Evolutionary conservation across 1,140 invertebrate species (phyloP).

Genomic region (Caenorhabditis remanei): DNA sequence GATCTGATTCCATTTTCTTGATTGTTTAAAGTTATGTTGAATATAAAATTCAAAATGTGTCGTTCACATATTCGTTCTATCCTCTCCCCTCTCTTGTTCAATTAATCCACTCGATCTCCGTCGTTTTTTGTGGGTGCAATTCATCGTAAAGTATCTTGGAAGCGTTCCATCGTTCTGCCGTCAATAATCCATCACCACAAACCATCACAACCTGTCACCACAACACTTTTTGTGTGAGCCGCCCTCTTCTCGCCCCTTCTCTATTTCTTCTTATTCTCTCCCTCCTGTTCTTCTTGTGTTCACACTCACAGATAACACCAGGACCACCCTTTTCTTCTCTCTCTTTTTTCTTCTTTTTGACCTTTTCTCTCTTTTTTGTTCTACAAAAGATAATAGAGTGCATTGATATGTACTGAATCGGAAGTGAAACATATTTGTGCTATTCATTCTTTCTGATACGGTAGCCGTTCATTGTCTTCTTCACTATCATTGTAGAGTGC

Average conservation of each 20-base stretch:
- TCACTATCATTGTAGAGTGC: too few species aligned
- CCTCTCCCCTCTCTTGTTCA: too few species aligned
- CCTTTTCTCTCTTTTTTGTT: background rate
- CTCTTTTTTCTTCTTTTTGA: background rate
- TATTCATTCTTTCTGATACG: too few species aligned
- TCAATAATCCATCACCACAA: slow-evolving; percentile 55
- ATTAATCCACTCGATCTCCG: background rate
- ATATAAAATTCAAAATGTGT: too few species aligned
- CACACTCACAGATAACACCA: slow-evolving; percentile 44
- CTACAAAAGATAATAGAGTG: background rate
- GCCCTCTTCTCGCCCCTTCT: background rate
- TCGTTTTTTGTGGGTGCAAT: background rate
- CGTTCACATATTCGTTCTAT: too few species aligned
- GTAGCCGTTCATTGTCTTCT: background rate
- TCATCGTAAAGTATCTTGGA: background rate
- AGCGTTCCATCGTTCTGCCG: background rate
- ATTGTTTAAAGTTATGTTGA: background rate
- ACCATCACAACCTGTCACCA: slow-evolving; percentile 49
- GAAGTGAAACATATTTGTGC: too few species aligned
- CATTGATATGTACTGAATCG: too few species aligned
- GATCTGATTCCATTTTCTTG: background rate
- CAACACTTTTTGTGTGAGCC: slow-evolving; percentile 46
- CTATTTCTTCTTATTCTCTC: background rate
- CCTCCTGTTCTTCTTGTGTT: background rate
- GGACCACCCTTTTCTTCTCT: slow-evolving; percentile 4